Percentiles rank a stretch among this genome's conserved stretches.
Evolutionary conservation across 2,888 invertebrate species (phyloP).

Genomic region (Acleris literana): DNA sequence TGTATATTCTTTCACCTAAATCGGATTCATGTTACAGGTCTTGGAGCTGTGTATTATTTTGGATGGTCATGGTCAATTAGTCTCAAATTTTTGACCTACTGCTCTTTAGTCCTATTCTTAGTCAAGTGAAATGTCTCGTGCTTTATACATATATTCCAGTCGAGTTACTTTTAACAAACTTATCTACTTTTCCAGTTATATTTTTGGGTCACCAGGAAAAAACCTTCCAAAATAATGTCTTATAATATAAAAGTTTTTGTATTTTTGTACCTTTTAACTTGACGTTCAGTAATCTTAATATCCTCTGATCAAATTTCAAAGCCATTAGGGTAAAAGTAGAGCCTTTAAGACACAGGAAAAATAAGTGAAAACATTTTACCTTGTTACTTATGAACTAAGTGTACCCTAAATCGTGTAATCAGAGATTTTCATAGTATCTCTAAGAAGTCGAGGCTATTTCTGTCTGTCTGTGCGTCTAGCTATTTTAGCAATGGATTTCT

Average conservation of each 20-base stretch:
- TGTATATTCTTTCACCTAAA: too few species aligned
- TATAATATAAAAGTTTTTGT: slow-evolving; percentile 11
- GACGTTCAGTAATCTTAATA: slow-evolving; percentile 6
- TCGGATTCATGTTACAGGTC: too few species aligned
- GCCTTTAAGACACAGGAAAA: slow-evolving; percentile 1
- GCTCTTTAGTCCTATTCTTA: neutral
- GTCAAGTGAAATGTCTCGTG: neutral
- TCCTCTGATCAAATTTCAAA: slow-evolving; percentile 19
- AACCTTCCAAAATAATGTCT: slow-evolving; percentile 7
- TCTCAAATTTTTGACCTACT: neutral
- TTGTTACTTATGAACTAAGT: neutral
- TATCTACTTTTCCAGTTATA: too few species aligned
- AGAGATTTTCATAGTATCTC: too few species aligned
- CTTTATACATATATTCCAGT: neutral
- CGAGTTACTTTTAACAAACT: neutral
- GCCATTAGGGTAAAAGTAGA: slow-evolving; percentile 7
- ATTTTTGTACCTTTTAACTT: neutral
- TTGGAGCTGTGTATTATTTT: too few species aligned
- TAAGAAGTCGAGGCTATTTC: too few species aligned
- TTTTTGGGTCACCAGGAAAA: too few species aligned
- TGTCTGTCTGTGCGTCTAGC: too few species aligned
- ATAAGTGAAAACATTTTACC: slow-evolving; percentile 1
- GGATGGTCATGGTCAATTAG: too few species aligned
- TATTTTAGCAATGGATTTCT: too few species aligned
- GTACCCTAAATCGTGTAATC: too few species aligned